A percentile compares a stretch with the other conserved stretches of the same genome.
phyloP scores from a whole-genome alignment of 2,113 vertebrate species.

The Paradoxurus hermaphroditus region DNA sequence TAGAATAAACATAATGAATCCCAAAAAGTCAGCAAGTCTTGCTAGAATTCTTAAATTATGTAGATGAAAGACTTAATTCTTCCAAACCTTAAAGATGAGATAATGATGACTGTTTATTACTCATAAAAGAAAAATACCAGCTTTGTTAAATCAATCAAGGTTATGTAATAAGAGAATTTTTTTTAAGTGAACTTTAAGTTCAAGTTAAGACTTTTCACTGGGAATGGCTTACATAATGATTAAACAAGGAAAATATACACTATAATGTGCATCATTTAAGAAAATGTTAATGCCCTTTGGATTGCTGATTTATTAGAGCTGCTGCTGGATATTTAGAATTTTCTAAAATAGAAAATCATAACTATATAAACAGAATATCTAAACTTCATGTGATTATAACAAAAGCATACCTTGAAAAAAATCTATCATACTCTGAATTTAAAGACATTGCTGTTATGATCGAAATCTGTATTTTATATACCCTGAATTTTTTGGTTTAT shows the following conservation, averaged over 20 bases:
- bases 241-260: not conserved
- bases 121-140: constrained; percentile 56
- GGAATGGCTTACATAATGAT: constrained; percentile 46
- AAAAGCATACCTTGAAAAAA: constrained; percentile 40
- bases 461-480: constrained; percentile 16
- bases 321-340: not conserved
- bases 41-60: not conserved
- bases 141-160: constrained; percentile 51
- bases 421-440: not conserved
- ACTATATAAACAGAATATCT: not conserved
- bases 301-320: not conserved
- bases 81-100: constrained; percentile 7
- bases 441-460: not conserved
- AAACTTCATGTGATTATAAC: not conserved
- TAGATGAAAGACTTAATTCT: constrained; percentile 4
- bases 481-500: constrained; percentile 28
- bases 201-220: not conserved
- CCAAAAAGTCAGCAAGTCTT: not conserved
- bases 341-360: constrained; percentile 33
- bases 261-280: constrained; percentile 15
- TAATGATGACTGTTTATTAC: constrained; percentile 54
- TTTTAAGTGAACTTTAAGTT: constrained; percentile 23
- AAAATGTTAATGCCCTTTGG: not conserved
- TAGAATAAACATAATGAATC: constrained; percentile 27
- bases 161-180: constrained; percentile 43